These are phyloP conservation scores for Aplysia californica DNA, from an alignment of 1,140 invertebrate genomes.

Conservation along the genomic window DNA sequence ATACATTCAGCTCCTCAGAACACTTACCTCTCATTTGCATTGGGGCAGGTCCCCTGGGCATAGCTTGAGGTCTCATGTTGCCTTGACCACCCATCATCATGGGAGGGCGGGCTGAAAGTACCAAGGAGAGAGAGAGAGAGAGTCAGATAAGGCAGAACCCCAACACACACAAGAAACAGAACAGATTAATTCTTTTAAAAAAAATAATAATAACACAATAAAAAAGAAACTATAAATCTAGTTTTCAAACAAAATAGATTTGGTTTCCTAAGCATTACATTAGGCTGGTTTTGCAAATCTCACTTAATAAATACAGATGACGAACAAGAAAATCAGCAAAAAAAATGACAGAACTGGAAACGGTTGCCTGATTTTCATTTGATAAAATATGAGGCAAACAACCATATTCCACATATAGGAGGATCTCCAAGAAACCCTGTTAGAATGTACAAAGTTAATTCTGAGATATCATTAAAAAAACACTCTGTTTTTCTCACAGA, in stretches of 20 bases:
- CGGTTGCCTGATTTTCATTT: no score
- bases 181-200: background rate
- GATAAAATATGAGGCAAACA: no score
- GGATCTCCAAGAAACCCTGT: no score
- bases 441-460: no score
- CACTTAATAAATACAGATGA: no score
- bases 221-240: background rate
- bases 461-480: no score
- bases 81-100: constrained; percentile 21
- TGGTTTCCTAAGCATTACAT: background rate
- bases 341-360: no score
- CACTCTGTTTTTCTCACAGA: no score
- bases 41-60: constrained; percentile 4
- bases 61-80: constrained; percentile 9
- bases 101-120: background rate
- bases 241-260: background rate
- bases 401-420: no score
- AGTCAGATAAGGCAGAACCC: background rate
- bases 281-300: background rate
- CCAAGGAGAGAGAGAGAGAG: background rate
- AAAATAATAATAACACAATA: background rate
- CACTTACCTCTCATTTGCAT: constrained; percentile 17
- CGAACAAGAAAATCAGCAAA: no score
- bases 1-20: no score
- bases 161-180: background rate